Conservation (phyloP, 2,797 vertebrate genomes). For the Molossus alvarezi region DNA sequence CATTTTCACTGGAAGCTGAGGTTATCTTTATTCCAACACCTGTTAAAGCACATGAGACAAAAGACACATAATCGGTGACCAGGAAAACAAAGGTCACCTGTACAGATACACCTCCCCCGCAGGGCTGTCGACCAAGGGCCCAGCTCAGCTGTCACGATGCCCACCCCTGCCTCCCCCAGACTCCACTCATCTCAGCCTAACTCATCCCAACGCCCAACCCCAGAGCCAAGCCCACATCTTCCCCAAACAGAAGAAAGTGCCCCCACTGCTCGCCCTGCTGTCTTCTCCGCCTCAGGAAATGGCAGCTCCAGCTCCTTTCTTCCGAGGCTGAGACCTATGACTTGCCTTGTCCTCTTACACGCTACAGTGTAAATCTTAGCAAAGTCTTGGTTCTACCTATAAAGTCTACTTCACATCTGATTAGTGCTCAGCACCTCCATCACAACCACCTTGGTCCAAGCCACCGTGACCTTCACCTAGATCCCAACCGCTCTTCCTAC, state of each 20-base stretch:
- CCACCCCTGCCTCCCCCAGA: background rate
- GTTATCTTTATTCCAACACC: slow-evolving; percentile 64
- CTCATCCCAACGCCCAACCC: background rate
- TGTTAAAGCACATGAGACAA: slow-evolving; percentile 72
- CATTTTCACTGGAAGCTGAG: slow-evolving; percentile 91
- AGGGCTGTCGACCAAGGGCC: background rate
- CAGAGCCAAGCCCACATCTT: background rate
- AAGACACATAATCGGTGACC: background rate
- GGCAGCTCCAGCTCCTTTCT: background rate
- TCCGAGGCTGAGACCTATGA: background rate
- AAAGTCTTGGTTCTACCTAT: background rate
- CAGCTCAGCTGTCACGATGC: background rate
- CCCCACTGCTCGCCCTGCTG: background rate
- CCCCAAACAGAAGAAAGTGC: background rate
- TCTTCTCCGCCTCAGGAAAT: rapidly evolving
- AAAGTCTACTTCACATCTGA: background rate
- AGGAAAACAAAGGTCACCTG: background rate
- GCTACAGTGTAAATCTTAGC: background rate
- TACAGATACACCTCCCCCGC: background rate
- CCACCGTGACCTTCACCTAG: background rate
- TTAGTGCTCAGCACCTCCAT: background rate
- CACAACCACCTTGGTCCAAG: background rate
- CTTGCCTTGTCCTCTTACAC: background rate
- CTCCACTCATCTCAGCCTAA: background rate
- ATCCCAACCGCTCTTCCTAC: background rate